Evolutionary conservation across 2,888 invertebrate species (phyloP), one percentile per base, ranked within the genome.

Genomic region (Nomada lathburiana): DNA sequence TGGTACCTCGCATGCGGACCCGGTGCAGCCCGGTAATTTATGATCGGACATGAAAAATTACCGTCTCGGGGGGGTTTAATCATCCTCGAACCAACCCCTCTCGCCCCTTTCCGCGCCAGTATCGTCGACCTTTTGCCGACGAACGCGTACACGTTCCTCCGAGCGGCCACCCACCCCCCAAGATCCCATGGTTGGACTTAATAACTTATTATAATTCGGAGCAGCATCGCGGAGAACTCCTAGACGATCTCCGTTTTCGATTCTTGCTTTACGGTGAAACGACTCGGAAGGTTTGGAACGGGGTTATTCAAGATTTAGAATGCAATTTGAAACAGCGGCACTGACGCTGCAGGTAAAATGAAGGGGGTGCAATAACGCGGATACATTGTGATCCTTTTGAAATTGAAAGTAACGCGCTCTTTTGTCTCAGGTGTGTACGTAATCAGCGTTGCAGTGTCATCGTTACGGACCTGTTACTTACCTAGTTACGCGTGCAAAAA

Each of bases 21-120:
- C 57, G 86, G 89, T 87, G 88, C 90, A 88, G 87, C 89, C 83
- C 85, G 91, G 91, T 93, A 93, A 93, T 93, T 93, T 93, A 93
- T 92, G 93, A 93, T 93, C 93, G 91, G 91, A 92, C 92, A 92
- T 93, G 93, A 93, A 93, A 93, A 93, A 93, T 93, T 93, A 93
- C 92, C 92, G 92, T 93, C 92, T 93, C 92, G 90, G 87, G 89
- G 89, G 89, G 92, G 92, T 92, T 93, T 93, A 93, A 93, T 92
- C 92, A 92, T 93, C 90, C 92, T 91, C 89, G 88, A 88, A 90
- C 89, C 88, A 88, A 84, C 82, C 84, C 85, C 84, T 85, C 85
- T 85, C 88, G 74, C 81, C 84, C 83, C 79, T 76, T 75, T 77
- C 69, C 68, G 60, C 79, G 53, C 62, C 75, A 65, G 67, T 76